Conservation (phyloP, 2,888 invertebrate genomes). For the Agriopis marginaria region DNA sequence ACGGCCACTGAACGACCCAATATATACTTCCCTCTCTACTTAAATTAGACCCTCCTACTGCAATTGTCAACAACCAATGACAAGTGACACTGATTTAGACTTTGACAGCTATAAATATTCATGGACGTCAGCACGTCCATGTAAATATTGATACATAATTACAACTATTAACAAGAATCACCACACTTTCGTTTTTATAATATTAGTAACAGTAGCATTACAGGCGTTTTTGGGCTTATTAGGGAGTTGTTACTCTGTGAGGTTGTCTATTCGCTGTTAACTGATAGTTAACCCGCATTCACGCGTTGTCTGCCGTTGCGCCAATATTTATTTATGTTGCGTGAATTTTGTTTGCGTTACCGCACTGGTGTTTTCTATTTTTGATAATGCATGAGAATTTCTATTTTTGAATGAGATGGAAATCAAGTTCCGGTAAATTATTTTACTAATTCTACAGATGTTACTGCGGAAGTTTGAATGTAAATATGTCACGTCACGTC, state of each 20-base stretch:
- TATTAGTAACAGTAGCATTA: too few relatives aligned
- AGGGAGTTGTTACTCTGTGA: neutral
- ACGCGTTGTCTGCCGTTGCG: slow-evolving; percentile 37
- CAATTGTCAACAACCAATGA: too few relatives aligned
- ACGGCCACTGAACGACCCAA: too few relatives aligned
- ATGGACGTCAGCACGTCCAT: too few relatives aligned
- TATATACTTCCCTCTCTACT: too few relatives aligned
- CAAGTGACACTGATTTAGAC: too few relatives aligned
- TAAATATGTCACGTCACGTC: too few relatives aligned
- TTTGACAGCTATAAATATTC: too few relatives aligned
- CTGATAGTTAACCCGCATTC: slow-evolving; percentile 35
- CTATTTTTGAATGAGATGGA: slow-evolving; percentile 7
- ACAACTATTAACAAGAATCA: too few relatives aligned
- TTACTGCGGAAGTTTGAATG: neutral
- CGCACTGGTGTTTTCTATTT: slow-evolving; percentile 30
- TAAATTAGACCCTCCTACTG: too few relatives aligned
- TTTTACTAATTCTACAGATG: neutral
- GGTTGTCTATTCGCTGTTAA: neutral
- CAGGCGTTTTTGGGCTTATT: neutral
- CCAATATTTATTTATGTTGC: slow-evolving; percentile 40
- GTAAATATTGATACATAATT: too few relatives aligned
- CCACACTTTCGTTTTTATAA: too few relatives aligned
- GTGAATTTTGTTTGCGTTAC: slow-evolving; percentile 37
- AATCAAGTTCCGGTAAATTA: slow-evolving; percentile 16
- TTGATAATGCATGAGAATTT: slow-evolving; percentile 29